Evolutionary conservation across 1,140 invertebrate species (phyloP), one percentile per base, ranked within the genome.

Genomic region (Neotoxoptera formosana): DNA sequence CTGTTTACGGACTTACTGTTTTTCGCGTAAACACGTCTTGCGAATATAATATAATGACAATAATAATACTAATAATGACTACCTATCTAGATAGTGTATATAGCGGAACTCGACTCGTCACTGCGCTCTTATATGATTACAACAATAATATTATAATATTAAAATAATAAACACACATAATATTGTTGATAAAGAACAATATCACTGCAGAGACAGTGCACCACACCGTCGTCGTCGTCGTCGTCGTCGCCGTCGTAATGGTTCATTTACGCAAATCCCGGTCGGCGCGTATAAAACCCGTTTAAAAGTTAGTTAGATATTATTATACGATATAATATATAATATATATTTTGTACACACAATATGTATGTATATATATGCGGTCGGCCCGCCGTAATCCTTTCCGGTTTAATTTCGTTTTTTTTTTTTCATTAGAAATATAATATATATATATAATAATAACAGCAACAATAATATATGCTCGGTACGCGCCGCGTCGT

Each of bases 251-350:
- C 84, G 8, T 6, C 84, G 41, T 86, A 60, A 67, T 56, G 81
- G 48, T 86, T 93, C 91, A 93, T 93, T 53, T 84, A 93, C 47
- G 48, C 91, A 93, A 84, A 84, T 84, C 91, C 81, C 91, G 81
- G 7, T n/a, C 76, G 21, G 30, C 1, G 41, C 34, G 36, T 53
- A n/a, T n/a, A 30, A n/a, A 48, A 83, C 45, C 81, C 48, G 34
- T 93, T 93, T 93, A 93, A 93, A 93, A 93, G 91, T 93, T 53
- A 86, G 81, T 93, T 48, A 83, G 90, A 91, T 91, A 67, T 67
- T 67, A 67, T n/a, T 76, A 76, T 76, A n/a, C 60, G 60, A 76
- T 76, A 76, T n/a, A 76, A 67, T 67, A 67, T 67, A 45, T 36
- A 9, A 34, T 41, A n/a, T 51, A 87, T 87, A 48, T 45, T 76